Evolutionary conservation across 2,797 vertebrate species (phyloP).

Genomic region (Emys orbicularis): DNA sequence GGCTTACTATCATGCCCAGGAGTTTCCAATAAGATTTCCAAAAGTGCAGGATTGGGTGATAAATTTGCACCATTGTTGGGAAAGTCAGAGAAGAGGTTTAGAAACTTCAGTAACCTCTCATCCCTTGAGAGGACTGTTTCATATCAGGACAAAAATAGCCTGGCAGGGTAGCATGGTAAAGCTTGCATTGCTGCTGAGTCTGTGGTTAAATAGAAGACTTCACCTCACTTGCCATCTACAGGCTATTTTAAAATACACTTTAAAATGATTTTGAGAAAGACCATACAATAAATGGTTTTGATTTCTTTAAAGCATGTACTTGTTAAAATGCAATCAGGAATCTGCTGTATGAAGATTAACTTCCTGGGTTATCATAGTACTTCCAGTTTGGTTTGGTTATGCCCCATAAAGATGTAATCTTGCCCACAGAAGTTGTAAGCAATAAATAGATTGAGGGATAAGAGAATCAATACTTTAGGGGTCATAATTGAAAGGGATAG

Average conservation of each 20-base stretch:
- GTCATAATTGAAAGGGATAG: not conserved
- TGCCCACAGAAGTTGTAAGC: not conserved
- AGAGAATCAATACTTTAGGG: not conserved
- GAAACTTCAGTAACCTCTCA: not conserved
- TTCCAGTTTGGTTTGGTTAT: not conserved
- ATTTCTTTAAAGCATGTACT: not conserved
- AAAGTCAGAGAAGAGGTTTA: not conserved
- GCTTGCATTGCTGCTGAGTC: not conserved
- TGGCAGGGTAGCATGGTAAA: not conserved
- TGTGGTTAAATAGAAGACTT: not conserved
- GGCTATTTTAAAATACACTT: not conserved
- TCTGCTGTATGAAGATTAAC: not conserved
- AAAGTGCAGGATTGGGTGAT: not conserved
- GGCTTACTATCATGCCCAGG: not conserved
- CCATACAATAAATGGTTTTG: accelerated
- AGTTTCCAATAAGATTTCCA: not conserved
- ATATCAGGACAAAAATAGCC: not conserved
- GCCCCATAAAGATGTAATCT: not conserved
- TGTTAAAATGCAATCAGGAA: not conserved
- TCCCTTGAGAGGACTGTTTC: not conserved
- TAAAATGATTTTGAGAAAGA: not conserved
- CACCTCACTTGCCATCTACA: not conserved
- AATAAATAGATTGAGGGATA: not conserved
- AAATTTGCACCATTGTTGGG: not conserved
- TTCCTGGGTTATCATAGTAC: not conserved